Percentiles rank a stretch among this genome's conserved stretches.
Evolutionary conservation across 2,888 invertebrate genomes (phyloP).

Genomic region (Lepidochrysops patricia): DNA sequence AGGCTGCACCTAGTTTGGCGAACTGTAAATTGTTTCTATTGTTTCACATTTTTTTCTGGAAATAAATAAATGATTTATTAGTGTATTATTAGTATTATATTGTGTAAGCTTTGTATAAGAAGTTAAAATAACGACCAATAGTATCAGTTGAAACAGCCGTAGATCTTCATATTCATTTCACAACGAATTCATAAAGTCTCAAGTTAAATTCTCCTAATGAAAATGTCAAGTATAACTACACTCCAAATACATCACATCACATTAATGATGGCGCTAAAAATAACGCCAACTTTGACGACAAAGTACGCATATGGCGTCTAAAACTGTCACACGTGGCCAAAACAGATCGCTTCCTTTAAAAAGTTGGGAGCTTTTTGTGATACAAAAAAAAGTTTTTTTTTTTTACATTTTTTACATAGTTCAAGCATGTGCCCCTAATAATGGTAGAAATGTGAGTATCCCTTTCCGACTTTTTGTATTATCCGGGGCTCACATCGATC

Average conservation of each 20-base stretch:
- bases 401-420: conserved; percentile 61
- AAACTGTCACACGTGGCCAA: conserved; percentile 66
- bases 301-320: conserved; percentile 60
- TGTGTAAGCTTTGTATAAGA: no score
- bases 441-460: conserved; percentile 65
- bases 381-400: conserved; percentile 56
- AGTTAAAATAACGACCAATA: no score
- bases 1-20: no score
- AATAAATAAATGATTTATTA: no score
- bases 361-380: conserved; percentile 68
- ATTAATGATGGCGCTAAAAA: conserved; percentile 60
- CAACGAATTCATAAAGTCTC: conserved; percentile 37
- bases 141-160: no score
- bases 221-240: conserved; percentile 31
- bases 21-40: no score
- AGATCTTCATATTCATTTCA: not conserved
- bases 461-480: conserved; percentile 36
- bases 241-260: conserved; percentile 49
- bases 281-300: conserved; percentile 62
- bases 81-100: no score
- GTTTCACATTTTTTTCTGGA: no score
- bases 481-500: not conserved
- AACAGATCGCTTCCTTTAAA: conserved; percentile 74
- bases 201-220: conserved; percentile 14
- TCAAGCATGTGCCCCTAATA: conserved; percentile 63